Percentiles rank a stretch among this genome's conserved stretches.
Conservation (phyloP, 2,113 vertebrate species). For the Ceratotherium simum region DNA sequence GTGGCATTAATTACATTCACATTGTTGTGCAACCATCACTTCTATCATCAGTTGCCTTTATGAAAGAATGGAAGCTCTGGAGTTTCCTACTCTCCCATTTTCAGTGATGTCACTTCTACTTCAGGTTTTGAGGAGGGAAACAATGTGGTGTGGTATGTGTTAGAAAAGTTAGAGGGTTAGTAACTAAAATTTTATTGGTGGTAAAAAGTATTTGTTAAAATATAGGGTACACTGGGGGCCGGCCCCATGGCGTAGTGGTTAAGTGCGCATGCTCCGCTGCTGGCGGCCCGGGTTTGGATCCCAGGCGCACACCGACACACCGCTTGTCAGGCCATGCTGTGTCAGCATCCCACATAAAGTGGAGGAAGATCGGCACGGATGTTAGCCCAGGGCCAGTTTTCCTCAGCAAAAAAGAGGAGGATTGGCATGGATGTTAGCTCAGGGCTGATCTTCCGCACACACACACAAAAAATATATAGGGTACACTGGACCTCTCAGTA, state of each 20-base stretch:
- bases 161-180: not conserved
- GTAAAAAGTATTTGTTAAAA: conserved; percentile 42
- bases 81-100: not conserved
- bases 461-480: not conserved
- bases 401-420: too few relatives aligned
- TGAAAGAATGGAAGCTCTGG: not conserved
- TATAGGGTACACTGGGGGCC: not conserved
- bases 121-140: not conserved
- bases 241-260: too few relatives aligned
- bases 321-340: too few relatives aligned
- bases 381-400: too few relatives aligned
- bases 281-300: too few relatives aligned
- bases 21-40: not conserved
- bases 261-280: too few relatives aligned
- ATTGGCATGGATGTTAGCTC: too few relatives aligned
- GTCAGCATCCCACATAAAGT: too few relatives aligned
- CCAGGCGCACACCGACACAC: too few relatives aligned
- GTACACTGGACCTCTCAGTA: not conserved
- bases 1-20: not conserved
- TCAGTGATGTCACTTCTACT: not conserved
- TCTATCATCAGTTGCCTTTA: not conserved
- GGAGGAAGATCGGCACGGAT: too few relatives aligned
- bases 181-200: not conserved
- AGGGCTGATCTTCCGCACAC: too few relatives aligned
- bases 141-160: not conserved